Base-by-base conservation (phyloP, 2,888 invertebrate species). In the Platynereis dumerilii region DNA sequence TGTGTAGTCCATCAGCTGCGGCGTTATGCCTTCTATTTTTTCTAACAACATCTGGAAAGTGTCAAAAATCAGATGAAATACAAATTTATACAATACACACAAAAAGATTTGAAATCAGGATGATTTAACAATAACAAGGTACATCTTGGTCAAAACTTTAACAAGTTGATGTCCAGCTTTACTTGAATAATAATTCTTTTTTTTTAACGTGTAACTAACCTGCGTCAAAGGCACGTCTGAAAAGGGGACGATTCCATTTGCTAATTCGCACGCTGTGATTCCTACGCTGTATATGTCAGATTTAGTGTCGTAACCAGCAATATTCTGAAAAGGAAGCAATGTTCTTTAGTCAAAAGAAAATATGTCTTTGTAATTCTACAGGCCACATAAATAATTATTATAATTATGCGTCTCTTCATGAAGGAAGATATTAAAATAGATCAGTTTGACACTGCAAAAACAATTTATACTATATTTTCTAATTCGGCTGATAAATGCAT, bases 201-300 rank as follows among this genome's bases (percentile, higher is more conserved):
- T 42, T 42, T 42, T 10, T 12, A 42, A 10, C 17, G 42, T 42
- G 42, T 24, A 17, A 55, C 67, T 60, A 27, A 70, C 73, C 78
- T 84, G 83, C 0, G 95, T 93, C n/a, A 90, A 90, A 5, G 92
- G 89, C 78, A 93, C 90, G 74, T 92, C 93, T 0, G 90, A 88
- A 85, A 93, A 96, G 0, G 95, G 95, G 71, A 92, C 92, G 39
- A 91, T 88, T 0, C 96, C 95, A 85, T 96, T 96, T 52, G 91
- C 93, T 66, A 94, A 85, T 85, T 94, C 94, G 82, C 94, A 95
- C 56, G 91, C 88, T 2, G 92, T 88, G 70, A 96, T 92, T 26
- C 96, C 96, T 52, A 95, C 79, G 67, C 95, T 95, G 82, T 96
- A 96, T 17, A 95, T 90, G 84, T 96, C 96, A 0, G 94, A 92